Conservation (phyloP, 1,140 invertebrate species). For the Pentalonia nigronervosa region DNA sequence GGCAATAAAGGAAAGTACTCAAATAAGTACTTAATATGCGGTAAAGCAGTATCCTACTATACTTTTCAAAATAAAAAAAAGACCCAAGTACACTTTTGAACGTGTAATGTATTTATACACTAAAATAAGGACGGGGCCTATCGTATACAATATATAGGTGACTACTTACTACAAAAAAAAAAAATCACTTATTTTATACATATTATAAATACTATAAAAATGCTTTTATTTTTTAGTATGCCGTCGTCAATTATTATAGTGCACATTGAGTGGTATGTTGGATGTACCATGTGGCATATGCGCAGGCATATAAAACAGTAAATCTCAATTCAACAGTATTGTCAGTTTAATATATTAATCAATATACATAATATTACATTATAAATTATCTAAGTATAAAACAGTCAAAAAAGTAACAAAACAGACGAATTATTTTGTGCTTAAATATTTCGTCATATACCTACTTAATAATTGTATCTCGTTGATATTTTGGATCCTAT, state of each 20-base stretch:
- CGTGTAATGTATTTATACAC: neutral
- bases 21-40: neutral
- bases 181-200: neutral
- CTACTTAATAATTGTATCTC: no score
- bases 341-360: neutral
- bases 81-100: neutral
- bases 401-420: no score
- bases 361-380: neutral
- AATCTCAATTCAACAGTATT: neutral
- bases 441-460: no score
- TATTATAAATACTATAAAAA: neutral
- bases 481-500: no score
- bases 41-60: neutral
- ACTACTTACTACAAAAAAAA: neutral
- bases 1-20: neutral
- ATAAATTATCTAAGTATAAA: no score
- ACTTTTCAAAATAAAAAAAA: neutral
- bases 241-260: neutral
- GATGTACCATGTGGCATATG: neutral
- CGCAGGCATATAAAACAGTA: neutral
- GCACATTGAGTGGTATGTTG: neutral
- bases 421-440: no score
- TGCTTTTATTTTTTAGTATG: neutral
- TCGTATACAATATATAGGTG: no score
- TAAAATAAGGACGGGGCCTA: neutral